These are phyloP conservation scores for Drosophila arawakana DNA, from an alignment of 1,140 invertebrate species.

Conservation along the genomic window DNA sequence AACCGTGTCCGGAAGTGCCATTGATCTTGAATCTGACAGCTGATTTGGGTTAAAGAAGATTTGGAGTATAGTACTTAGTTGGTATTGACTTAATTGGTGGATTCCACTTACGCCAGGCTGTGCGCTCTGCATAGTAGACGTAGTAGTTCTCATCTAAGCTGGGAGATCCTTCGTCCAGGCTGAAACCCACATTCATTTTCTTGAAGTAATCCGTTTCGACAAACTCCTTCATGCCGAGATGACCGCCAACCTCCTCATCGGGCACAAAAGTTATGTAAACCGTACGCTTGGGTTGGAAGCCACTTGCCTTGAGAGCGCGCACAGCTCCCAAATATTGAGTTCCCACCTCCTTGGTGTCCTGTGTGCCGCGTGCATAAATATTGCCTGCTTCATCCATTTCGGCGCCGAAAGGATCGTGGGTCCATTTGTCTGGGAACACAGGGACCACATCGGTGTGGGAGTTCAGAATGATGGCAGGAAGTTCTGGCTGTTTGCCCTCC, in stretches of 20 bases:
- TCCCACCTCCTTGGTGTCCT: slow-evolving; percentile 93
- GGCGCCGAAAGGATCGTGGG: slow-evolving; percentile 89
- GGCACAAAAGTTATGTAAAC: slow-evolving; percentile 92
- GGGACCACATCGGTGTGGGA: slow-evolving; percentile 90
- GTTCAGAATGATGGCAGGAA: slow-evolving; percentile 89
- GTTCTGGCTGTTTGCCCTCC: slow-evolving; percentile 88
- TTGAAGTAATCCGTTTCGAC: slow-evolving; percentile 91
- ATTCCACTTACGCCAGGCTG: slow-evolving; percentile 87
- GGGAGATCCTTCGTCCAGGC: slow-evolving; percentile 93
- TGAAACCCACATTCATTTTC: slow-evolving; percentile 93
- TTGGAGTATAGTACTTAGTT: background rate
- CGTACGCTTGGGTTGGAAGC: slow-evolving; percentile 87
- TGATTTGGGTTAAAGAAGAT: slow-evolving; percentile 85
- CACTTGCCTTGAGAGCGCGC: slow-evolving; percentile 87
- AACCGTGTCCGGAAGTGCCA: slow-evolving; percentile 95
- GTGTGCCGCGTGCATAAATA: slow-evolving; percentile 92
- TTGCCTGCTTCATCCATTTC: slow-evolving; percentile 89
- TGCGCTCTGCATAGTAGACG: slow-evolving; percentile 91
- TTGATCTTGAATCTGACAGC: slow-evolving; percentile 70
- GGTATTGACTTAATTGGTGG: slow-evolving; percentile 90
- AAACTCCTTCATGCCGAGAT: slow-evolving; percentile 93
- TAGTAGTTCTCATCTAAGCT: slow-evolving; percentile 87
- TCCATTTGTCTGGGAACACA: slow-evolving; percentile 89
- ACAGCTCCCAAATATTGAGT: slow-evolving; percentile 89
- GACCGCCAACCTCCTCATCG: slow-evolving; percentile 96